Evolutionary conservation across 2,113 vertebrate genomes (phyloP).

Genomic region (Xiphophorus hellerii): DNA sequence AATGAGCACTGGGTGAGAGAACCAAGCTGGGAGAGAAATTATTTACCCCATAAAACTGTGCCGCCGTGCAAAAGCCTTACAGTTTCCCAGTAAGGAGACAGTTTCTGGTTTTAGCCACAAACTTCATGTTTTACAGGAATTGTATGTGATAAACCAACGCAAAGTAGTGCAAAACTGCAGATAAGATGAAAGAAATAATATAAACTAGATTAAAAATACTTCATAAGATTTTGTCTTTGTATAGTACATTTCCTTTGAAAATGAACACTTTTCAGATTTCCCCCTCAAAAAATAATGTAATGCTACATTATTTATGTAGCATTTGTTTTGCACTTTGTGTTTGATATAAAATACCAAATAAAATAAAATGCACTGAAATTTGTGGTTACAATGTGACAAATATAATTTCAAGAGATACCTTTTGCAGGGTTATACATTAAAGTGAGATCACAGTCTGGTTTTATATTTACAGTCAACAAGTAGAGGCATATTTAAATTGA

Average conservation of each 20-base stretch:
- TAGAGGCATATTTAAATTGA: constrained; percentile 15
- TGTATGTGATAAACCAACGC: not conserved
- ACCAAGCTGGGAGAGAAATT: constrained; percentile 19
- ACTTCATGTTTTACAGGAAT: not conserved
- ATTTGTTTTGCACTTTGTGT: not conserved
- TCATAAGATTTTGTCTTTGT: too few relatives aligned
- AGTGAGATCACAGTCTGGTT: constrained; percentile 15
- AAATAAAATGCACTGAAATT: not conserved
- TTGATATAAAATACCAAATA: not conserved
- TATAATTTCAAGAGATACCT: not conserved
- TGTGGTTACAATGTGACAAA: not conserved
- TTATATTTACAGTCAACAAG: constrained; percentile 27
- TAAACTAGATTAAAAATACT: too few relatives aligned
- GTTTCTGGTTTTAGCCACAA: not conserved
- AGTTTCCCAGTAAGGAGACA: not conserved
- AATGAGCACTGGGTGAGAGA: constrained; percentile 32
- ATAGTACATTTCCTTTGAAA: too few relatives aligned
- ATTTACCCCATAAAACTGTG: constrained; percentile 7
- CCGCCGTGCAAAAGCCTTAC: not conserved
- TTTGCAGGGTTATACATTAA: not conserved
- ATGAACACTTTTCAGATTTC: not conserved
- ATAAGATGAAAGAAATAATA: not conserved
- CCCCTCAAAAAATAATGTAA: not conserved
- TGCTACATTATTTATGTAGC: too few relatives aligned
- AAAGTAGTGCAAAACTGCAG: not conserved